Percentiles rank a stretch among this genome's conserved stretches.
phyloP scores from a whole-genome alignment of 1,140 invertebrate species.

The Eriosoma lanigerum region DNA sequence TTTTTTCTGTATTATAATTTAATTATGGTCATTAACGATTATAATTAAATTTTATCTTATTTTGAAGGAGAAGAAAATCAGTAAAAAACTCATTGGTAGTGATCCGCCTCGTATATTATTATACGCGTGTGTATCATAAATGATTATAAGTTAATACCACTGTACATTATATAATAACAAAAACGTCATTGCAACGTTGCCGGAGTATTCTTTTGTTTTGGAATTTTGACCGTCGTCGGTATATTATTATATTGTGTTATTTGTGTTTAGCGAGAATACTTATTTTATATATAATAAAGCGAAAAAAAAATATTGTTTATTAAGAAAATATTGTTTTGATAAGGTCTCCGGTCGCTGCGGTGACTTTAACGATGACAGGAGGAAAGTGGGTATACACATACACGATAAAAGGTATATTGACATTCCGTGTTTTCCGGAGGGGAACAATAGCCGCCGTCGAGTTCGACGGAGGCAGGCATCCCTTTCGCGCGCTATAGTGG shows the following conservation, averaged over 20 bases:
- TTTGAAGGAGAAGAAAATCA: no score
- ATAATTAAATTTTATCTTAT: no score
- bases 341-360: not conserved
- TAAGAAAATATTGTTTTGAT: constrained; percentile 45
- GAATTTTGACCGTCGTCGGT: not conserved
- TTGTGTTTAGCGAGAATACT: no score
- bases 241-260: no score
- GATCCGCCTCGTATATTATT: no score
- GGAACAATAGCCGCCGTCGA: constrained; percentile 35
- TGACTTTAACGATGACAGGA: not conserved
- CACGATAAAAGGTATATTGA: constrained; percentile 50
- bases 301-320: constrained; percentile 39
- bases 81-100: not conserved
- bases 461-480: not conserved
- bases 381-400: not conserved
- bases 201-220: not conserved
- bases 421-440: constrained; percentile 48
- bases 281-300: no score
- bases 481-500: not conserved
- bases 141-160: no score
- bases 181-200: not conserved
- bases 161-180: not conserved
- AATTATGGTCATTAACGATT: no score
- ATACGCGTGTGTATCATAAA: not conserved
- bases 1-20: no score